Evolutionary conservation across 2,113 vertebrate genomes (phyloP).

Genomic region (Cheirogaleus medius): DNA sequence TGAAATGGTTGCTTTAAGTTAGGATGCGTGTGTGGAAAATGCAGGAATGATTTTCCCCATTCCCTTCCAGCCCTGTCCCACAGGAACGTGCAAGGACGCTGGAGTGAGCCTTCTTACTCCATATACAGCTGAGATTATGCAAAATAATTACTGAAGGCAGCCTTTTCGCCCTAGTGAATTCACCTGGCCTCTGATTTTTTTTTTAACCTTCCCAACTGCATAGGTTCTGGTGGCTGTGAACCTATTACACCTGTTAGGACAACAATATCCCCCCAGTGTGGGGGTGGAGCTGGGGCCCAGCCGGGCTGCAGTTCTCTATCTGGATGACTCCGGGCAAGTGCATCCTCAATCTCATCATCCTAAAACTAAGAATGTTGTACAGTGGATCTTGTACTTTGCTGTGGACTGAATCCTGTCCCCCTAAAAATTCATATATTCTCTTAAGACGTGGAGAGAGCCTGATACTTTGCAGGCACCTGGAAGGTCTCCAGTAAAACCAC

Average conservation of each 20-base stretch:
- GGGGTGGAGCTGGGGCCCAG: neutral
- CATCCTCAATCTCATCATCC: neutral
- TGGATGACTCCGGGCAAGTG: neutral
- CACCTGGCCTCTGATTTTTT: neutral
- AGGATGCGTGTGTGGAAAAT: neutral
- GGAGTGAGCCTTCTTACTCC: neutral
- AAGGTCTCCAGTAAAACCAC: neutral
- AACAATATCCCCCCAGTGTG: fast-evolving
- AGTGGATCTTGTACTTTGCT: neutral
- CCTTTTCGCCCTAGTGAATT: neutral
- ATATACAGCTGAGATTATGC: neutral
- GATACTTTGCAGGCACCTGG: neutral
- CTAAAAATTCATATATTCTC: too few relatives aligned
- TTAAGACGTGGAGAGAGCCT: neutral
- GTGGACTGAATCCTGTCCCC: neutral
- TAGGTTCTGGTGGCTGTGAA: neutral
- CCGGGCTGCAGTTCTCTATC: neutral
- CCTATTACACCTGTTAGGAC: neutral
- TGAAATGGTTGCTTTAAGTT: constrained; percentile 1
- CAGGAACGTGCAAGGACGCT: fast-evolving
- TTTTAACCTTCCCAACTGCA: fast-evolving
- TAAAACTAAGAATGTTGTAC: neutral
- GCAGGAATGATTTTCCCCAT: too few relatives aligned
- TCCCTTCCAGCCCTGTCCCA: neutral
- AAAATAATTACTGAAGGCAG: neutral